A percentile compares a stretch with the other conserved stretches of the same genome.
phyloP scores from a whole-genome alignment of 2,797 vertebrate species.

The Dicrostonyx torquatus region DNA sequence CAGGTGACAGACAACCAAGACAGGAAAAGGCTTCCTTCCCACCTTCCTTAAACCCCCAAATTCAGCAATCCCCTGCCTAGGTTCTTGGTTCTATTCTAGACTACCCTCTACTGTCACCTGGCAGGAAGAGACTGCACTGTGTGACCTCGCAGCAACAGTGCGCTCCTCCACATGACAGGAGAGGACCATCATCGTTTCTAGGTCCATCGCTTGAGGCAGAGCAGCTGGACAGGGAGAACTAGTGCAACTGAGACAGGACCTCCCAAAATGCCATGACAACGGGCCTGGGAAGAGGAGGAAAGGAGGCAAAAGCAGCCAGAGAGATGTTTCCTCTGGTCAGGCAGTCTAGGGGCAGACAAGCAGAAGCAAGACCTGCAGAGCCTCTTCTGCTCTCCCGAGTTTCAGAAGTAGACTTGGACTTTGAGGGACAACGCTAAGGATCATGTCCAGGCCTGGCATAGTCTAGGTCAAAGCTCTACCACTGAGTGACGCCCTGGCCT shows the following conservation, averaged over 20 bases:
- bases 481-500: background rate
- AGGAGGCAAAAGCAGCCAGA: background rate
- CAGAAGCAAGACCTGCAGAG: background rate
- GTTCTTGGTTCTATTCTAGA: background rate
- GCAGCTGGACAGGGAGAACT: background rate
- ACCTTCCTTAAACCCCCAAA: conserved; percentile 22
- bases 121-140: background rate
- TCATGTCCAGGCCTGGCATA: background rate
- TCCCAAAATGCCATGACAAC: background rate
- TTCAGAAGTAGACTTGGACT: background rate
- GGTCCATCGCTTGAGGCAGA: background rate
- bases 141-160: rapidly evolving
- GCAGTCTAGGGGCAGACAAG: background rate
- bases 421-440: background rate
- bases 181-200: background rate
- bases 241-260: background rate
- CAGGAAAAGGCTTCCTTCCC: conserved; percentile 50
- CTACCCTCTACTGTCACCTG: background rate
- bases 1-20: conserved; percentile 55
- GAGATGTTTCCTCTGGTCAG: conserved; percentile 1
- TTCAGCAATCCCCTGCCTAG: background rate
- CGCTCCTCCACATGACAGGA: background rate
- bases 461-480: background rate
- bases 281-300: background rate
- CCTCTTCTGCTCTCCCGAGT: background rate